Base-by-base conservation (phyloP, 2,797 vertebrate genomes). In the Siniperca scherzeri region DNA sequence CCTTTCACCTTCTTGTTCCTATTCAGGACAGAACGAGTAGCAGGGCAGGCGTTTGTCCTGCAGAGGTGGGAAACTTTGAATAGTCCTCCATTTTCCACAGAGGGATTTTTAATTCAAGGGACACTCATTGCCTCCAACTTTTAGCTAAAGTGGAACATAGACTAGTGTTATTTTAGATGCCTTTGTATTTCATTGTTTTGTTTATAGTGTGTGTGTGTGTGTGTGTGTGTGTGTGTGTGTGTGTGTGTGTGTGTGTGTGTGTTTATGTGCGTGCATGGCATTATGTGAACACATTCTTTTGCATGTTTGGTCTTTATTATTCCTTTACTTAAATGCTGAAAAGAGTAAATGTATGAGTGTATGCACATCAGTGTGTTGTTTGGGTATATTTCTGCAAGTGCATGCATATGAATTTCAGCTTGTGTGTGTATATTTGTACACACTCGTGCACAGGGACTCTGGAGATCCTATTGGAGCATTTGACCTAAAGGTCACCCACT, bases 401-500 rank as follows among this genome's bases (percentile, higher is more conserved):
- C 38, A 9, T 71, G 46, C 33, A 33, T 67, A 33, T 67, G 50
- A 73, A 17, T 79, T 50, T 19, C 55, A 61, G 68, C 50, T 52
- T 40, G 17, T 77, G 17, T 71, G 9, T 42, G 44, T 69, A 17
- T 52, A 42, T 38, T 3, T 25, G 7, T 9, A 16, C n/a, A 68
- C 21, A 62, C 46, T 22, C n/a, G 14, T 66, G 30, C 56, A 70
- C 60, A 27, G 21, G 36, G 60, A 56, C 74, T 78, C 74, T 19
- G 21, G 48, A 65, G 70, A 85, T 84, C 67, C 48, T 75, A 82
- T 78, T 62, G 64, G 78, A 80, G 70, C 71, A 16, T 86, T 87
- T 82, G 87, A 91, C 91, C 89, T 80, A 87, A 92, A 92, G 89
- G 89, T 91, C 92, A 81, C 53, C 33, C 30, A 7, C 76, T 71